Conservation (phyloP, 2,888 invertebrate genomes). For the Dolichomitus sp. region DNA sequence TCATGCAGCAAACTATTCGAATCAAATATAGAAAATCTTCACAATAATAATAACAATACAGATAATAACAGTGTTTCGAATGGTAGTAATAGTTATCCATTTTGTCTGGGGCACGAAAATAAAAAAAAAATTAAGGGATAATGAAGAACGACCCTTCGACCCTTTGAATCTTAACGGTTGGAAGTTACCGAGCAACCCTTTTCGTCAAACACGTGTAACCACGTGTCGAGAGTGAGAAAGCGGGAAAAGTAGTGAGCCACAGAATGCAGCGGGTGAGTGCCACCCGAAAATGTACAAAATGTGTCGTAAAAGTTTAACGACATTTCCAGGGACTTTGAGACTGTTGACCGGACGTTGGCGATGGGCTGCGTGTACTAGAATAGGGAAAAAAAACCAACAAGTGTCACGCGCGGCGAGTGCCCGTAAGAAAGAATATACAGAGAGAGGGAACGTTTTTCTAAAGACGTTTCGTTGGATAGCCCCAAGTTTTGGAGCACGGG, state of each 20-base stretch:
- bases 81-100: too few species aligned
- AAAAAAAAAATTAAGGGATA: constrained; percentile 4
- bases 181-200: constrained; percentile 19
- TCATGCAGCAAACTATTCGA: neutral
- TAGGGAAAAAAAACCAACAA: constrained; percentile 56
- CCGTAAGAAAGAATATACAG: constrained; percentile 6
- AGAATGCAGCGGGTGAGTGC: constrained; percentile 5
- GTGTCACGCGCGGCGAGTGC: constrained; percentile 47
- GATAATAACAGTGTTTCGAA: neutral
- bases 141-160: constrained; percentile 7
- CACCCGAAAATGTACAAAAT: constrained; percentile 41
- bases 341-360: constrained; percentile 49
- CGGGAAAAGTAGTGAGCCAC: neutral
- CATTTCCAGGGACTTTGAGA: constrained; percentile 34
- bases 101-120: too few species aligned
- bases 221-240: constrained; percentile 23
- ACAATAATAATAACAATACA: neutral
- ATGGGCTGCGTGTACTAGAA: constrained; percentile 48
- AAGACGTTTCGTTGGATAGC: constrained; percentile 40
- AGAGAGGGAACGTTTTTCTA: constrained; percentile 19
- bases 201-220: constrained; percentile 31
- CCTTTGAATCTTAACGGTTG: constrained; percentile 17
- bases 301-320: constrained; percentile 63
- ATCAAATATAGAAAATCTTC: neutral
- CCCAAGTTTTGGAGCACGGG: constrained; percentile 15